Base-by-base conservation (phyloP, 2,113 vertebrate species). In the Lycaon pictus region DNA sequence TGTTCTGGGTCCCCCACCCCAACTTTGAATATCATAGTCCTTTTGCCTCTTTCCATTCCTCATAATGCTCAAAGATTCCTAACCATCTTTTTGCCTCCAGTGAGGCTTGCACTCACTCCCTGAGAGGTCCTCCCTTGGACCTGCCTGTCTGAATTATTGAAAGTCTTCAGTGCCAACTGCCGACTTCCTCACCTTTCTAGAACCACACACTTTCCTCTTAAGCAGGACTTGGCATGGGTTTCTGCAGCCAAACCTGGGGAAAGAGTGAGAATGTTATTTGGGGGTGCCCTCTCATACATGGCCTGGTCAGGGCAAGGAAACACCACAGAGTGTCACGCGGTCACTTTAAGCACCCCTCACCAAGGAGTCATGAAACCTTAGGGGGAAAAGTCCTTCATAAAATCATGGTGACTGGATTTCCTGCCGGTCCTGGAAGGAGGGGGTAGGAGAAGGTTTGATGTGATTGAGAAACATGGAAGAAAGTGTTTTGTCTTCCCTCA, bases 61-160 rank as follows among this genome's bases (percentile, higher is more conserved):
- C 58, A 1, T 3, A 32, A 22, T n/a, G 88, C 56, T 32, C 55
- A 60, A 67, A 83, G n/a, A 72, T 23, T 48, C 16, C 32, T n/a
- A 12, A 71, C 12, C 32, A 55, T 43, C 27, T 53, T 22, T 53
- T 1, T n/a, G 20, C 25, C 58, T 25, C n/a, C 22, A 48, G 2
- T 0, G 9, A 48, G 9, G 63, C 51, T 76, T 9, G 0, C 8
- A 1, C 2, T 6, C 0, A 12, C 16, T 29, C 16, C 69, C 43
- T 6, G 9, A n/a, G 56, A 53, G 11, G 7, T 23, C 55, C 13
- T 65, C 8, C 29, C 35, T 2, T 4, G 12, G 22, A 17, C 43
- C 8, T 20, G 12, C 76, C 32, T 71, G 7, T 51, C n/a, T 27
- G 67, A 88, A 56, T 8, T 82, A 56, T 16, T 29, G 22, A 63